Percentiles rank a stretch among this genome's conserved stretches.
Conservation (phyloP, 1,140 invertebrate genomes). For the Anadara kagoshimensis region DNA sequence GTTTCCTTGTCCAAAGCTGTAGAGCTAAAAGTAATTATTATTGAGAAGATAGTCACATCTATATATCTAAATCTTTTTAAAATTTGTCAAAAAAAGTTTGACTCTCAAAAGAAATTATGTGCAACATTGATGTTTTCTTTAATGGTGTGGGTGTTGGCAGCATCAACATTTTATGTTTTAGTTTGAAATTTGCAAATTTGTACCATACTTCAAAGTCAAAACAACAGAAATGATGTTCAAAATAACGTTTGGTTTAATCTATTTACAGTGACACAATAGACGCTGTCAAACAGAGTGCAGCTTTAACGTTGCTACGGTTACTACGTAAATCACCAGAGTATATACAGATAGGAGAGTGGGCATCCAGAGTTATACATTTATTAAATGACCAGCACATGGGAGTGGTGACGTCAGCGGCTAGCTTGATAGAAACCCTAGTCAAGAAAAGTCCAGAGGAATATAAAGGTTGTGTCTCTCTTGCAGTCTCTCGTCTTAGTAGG, state of each 20-base stretch:
- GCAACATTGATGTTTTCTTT: no score
- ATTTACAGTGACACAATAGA: conserved; percentile 96
- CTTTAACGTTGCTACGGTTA: conserved; percentile 93
- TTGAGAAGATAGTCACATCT: no score
- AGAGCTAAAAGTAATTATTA: no score
- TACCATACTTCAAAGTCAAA: neutral
- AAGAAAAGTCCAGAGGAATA: conserved; percentile 99
- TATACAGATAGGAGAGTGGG: conserved; percentile 98
- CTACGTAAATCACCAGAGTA: conserved; percentile 94
- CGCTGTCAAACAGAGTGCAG: conserved; percentile 99
- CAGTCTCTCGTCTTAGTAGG: conserved; percentile 96
- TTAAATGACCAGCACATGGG: conserved; percentile 99
- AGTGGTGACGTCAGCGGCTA: conserved; percentile 98
- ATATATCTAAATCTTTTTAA: no score
- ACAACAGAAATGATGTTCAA: neutral
- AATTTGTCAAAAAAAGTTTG: no score
- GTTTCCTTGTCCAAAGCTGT: no score
- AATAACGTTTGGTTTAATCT: neutral
- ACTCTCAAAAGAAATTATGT: no score
- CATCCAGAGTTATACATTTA: conserved; percentile 97
- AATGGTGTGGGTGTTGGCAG: no score
- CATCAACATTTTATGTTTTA: no score
- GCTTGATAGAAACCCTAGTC: conserved; percentile 97
- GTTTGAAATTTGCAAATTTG: no score
- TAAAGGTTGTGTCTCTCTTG: conserved; percentile 98